A percentile compares a stretch with the other conserved stretches of the same genome.
These are phyloP conservation scores for Glaucidium brasilianum DNA, from an alignment of 2,113 vertebrate genomes.

Conservation along the genomic window DNA sequence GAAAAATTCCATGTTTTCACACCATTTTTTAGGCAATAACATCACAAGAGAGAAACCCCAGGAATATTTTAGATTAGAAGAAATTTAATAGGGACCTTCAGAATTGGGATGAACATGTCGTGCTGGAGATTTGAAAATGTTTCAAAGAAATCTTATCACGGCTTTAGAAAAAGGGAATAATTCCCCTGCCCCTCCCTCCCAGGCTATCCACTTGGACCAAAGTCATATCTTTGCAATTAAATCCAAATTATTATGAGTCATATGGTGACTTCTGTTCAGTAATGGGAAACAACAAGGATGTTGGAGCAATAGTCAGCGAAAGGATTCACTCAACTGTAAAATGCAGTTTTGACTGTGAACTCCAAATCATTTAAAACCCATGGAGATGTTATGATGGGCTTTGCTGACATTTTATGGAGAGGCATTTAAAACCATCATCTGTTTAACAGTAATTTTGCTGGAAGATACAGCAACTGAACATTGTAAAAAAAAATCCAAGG, in stretches of 20 bases:
- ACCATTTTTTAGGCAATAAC: slow-evolving; percentile 62
- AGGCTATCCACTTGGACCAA: slow-evolving; percentile 1
- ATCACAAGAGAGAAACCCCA: slow-evolving; percentile 39
- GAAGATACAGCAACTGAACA: slow-evolving; percentile 28
- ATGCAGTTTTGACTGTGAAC: slow-evolving; percentile 57
- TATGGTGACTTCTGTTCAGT: slow-evolving; percentile 28
- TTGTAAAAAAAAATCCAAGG: not conserved
- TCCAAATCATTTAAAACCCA: slow-evolving; percentile 61
- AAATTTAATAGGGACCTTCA: slow-evolving; percentile 36
- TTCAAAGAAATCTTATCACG: not conserved
- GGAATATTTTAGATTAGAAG: slow-evolving; percentile 52
- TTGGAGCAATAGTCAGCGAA: slow-evolving; percentile 38
- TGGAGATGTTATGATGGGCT: slow-evolving; percentile 50
- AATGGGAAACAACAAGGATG: slow-evolving; percentile 53
- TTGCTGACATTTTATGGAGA: slow-evolving; percentile 1
- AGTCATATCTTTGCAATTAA: slow-evolving; percentile 40
- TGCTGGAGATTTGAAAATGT: not conserved
- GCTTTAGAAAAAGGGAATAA: not conserved
- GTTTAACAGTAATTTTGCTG: slow-evolving; percentile 61
- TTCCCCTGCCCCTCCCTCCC: not conserved
- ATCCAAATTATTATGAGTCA: slow-evolving; percentile 24
- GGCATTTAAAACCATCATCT: slow-evolving; percentile 31
- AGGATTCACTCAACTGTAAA: slow-evolving; percentile 69
- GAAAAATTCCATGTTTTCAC: slow-evolving; percentile 57
- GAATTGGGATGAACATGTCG: not conserved